Base-by-base conservation (phyloP, 1,140 invertebrate genomes). In the Ceratina australensis region DNA sequence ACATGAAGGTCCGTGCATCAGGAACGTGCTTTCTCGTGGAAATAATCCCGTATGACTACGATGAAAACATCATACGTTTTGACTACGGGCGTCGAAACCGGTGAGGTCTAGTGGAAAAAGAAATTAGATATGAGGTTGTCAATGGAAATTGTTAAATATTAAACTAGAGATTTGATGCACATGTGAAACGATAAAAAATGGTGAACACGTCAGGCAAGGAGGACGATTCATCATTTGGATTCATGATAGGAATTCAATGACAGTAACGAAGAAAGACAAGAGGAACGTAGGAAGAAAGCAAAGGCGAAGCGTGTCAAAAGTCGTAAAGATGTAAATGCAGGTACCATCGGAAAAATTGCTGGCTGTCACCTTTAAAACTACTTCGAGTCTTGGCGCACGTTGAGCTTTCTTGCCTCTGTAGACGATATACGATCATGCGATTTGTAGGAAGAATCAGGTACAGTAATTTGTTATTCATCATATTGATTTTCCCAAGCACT, bases 321-420 rank as follows among this genome's bases (percentile, higher is more conserved):
- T 85, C 84, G 83, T 85, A 85, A 85, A 85, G 80, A 85, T 85
- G 84, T 83, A 85, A 85, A 85, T 85, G 84, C 67, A 63, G 22
- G 75, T 67, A 49, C 79, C 57, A 18, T 13, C 18, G 75, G 80
- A 85, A 84, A 85, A 81, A 85, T 85, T 79, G 80, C 76, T 72
- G 66, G 68, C 79, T 72, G 83, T 81, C 64, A 28, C 2, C 50
- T 15, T 24, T 67, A 56, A 75, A 85, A 78, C 60, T 56, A 42
- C 33, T 67, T 12, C 63, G 56, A 75, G 33, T 71, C 82, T 56
- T 47, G 1, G 49, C 57, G 56, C 63, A 56, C 28, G 65, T 49
- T 16, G 71, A 61, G 63, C 61, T 52, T 49, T 52, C 26, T 20
- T 22, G 20, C 66, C 64, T 49, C 33, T 8, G 10, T 42, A 10